Percentiles rank a stretch among this genome's conserved stretches.
phyloP scores from a whole-genome alignment of 2,797 vertebrate species.

The Yasuhikotakia modesta region DNA sequence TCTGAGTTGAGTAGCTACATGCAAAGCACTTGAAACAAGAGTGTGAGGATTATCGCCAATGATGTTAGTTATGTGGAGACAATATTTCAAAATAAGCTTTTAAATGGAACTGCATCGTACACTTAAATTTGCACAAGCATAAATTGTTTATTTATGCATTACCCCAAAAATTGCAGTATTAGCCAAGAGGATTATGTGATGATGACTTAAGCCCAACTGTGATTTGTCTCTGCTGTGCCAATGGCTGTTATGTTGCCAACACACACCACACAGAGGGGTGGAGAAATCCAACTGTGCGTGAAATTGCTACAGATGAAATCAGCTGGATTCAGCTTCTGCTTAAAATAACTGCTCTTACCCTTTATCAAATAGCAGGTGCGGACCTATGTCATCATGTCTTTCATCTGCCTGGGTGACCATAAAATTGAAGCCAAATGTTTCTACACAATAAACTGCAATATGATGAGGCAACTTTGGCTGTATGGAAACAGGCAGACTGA shows the following conservation, averaged over 20 bases:
- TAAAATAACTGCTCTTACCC: conserved; percentile 51
- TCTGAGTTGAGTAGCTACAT: too few species aligned
- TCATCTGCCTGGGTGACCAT: not conserved
- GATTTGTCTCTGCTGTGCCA: conserved; percentile 31
- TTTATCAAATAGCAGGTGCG: conserved; percentile 48
- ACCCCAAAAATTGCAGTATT: not conserved
- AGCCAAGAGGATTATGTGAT: not conserved
- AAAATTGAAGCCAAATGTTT: not conserved
- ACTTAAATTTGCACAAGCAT: too few species aligned
- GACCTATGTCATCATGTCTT: conserved; percentile 14
- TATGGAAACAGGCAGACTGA: too few species aligned
- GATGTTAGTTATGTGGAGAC: too few species aligned
- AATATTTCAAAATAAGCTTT: too few species aligned
- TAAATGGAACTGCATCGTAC: too few species aligned
- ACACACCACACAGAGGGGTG: conserved; percentile 43
- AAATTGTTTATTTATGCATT: too few species aligned
- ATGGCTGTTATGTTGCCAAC: conserved; percentile 38
- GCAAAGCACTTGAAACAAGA: too few species aligned
- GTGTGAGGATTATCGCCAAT: too few species aligned
- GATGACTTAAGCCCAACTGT: not conserved
- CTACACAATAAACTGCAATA: not conserved
- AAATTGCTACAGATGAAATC: conserved; percentile 57
- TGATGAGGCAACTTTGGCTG: too few species aligned
- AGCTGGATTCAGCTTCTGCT: conserved; percentile 44
- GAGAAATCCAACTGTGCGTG: conserved; percentile 57